These are phyloP conservation scores for Wiebesia pumilae DNA, from an alignment of 1,140 invertebrate species.

Conservation along the genomic window DNA sequence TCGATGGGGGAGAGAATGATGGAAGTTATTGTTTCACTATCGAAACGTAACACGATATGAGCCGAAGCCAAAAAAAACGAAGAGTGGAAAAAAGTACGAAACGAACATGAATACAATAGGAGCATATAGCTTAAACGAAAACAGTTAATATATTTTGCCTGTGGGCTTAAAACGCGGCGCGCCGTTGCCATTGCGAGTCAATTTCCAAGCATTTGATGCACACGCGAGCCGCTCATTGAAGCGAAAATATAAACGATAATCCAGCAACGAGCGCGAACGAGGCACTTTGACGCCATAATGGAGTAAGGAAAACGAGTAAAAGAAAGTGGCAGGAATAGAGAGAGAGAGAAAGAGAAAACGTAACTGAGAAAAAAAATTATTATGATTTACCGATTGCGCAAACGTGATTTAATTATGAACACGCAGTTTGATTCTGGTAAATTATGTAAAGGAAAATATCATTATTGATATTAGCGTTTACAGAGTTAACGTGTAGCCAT, in stretches of 20 bases:
- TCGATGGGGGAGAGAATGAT: not conserved
- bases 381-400: not conserved
- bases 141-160: constrained; percentile 9
- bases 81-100: not conserved
- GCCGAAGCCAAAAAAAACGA: not conserved
- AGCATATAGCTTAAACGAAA: not conserved
- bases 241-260: constrained; percentile 41
- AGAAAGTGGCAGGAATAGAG: not conserved
- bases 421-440: not conserved
- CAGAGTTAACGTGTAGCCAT: not conserved
- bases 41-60: not conserved
- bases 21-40: not conserved
- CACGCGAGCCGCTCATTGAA: constrained; percentile 8
- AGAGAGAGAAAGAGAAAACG: not conserved
- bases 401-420: constrained; percentile 32
- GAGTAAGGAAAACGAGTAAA: not conserved
- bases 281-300: constrained; percentile 33
- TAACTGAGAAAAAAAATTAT: no score
- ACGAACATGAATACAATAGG: not conserved
- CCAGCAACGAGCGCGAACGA: constrained; percentile 23
- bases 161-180: not conserved
- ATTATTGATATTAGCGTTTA: not conserved
- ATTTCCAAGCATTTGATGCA: constrained; percentile 19
- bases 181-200: not conserved
- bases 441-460: constrained; percentile 8